Base-by-base conservation (phyloP, 2,797 vertebrate genomes). In the Sebastes cheni region DNA sequence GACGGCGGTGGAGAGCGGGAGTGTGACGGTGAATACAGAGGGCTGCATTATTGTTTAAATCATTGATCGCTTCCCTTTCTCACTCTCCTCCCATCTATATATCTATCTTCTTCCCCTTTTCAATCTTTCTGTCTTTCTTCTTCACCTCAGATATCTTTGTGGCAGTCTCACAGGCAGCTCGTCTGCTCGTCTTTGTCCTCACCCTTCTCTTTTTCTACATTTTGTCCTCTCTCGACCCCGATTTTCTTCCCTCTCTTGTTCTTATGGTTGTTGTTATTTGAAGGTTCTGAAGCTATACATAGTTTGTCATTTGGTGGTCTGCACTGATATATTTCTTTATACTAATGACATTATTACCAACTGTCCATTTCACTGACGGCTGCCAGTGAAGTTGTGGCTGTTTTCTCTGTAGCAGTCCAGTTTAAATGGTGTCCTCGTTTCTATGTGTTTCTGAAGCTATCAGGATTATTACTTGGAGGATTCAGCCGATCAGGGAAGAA, bases 11-110 rank as follows among this genome's bases (percentile, higher is more conserved):
- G 81, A 90, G 86, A 86, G 89, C 75, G 80, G 86, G 94, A 92
- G 95, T 96, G 95, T 96, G 96, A 95, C 94, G 88, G 93, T 91
- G 95, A 96, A 96, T 96, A 96, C 95, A 96, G 93, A 96, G 82
- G 86, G 91, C 88, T 86, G 93, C 92, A 96, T 96, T 96, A 96
- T 93, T 95, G 93, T 95, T 94, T 94, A 95, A 96, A 96, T 96
- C 95, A 96, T 96, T 95, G 95, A 96, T 96, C 90, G 86, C 86
- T 87, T 92, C 90, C 86, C 81, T 86, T 80, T 84, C 61, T 73
- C 36, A 20, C 34, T 62, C 62, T 72, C 88, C 60, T 39, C 42
- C 6, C 68, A 54, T 71, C 73, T 75, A 36, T 77, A 52, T 68
- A 72, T 89, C 83, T 68, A 66, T 85, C 84, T 79, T 61, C 61